Percentiles rank a stretch among this genome's conserved stretches.
Conservation (phyloP, 2,113 vertebrate genomes). For the Vidua chalybeata region DNA sequence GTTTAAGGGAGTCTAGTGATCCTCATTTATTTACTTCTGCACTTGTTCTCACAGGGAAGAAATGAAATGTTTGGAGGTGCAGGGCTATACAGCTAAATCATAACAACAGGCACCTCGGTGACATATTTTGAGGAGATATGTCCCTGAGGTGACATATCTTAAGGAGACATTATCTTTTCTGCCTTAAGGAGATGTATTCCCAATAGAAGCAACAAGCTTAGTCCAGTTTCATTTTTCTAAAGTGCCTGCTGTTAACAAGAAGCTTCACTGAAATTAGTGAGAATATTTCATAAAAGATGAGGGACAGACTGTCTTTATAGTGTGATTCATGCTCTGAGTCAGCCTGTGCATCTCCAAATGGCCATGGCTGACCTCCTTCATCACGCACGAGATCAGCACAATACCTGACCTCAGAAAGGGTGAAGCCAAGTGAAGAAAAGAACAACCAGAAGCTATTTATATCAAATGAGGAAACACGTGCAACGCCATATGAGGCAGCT, state of each 20-base stretch:
- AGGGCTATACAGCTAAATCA: neutral
- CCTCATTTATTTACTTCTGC: neutral
- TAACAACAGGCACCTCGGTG: neutral
- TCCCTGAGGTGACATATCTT: neutral
- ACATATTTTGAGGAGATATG: neutral
- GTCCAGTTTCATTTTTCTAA: neutral
- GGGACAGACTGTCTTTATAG: neutral
- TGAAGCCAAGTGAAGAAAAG: conserved; percentile 23
- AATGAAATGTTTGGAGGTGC: neutral
- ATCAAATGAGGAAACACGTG: neutral
- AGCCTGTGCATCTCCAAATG: neutral
- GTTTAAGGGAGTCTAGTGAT: neutral
- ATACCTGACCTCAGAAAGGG: neutral
- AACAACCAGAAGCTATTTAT: conserved; percentile 51
- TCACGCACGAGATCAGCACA: neutral
- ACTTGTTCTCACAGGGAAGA: neutral
- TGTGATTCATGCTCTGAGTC: neutral
- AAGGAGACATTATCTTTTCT: neutral
- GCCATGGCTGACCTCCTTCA: neutral
- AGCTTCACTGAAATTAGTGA: neutral
- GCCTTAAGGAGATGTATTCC: neutral
- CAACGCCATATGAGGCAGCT: neutral
- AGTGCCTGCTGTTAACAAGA: neutral
- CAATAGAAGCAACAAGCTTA: neutral
- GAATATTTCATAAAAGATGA: neutral